Percentiles rank a stretch among this genome's conserved stretches.
phyloP scores from a whole-genome alignment of 53 echinoderm and acorn worm genomes.

The Holothuria leucospilota region DNA sequence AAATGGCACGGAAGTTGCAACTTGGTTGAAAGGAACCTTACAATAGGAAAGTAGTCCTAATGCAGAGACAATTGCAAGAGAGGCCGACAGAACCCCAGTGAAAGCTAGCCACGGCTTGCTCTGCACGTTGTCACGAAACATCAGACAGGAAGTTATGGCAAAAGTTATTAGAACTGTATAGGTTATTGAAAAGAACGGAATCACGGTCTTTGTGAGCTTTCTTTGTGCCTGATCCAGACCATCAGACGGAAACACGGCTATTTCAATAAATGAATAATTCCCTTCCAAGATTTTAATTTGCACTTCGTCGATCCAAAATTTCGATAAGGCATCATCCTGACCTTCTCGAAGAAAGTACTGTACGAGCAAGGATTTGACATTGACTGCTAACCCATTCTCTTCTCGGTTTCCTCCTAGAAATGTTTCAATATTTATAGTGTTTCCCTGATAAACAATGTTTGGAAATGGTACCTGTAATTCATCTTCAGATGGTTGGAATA shows the following conservation, averaged over 20 bases:
- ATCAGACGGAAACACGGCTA: slow-evolving; percentile 57
- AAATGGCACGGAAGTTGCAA: slow-evolving; percentile 70
- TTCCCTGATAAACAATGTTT: background rate
- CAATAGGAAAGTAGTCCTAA: slow-evolving; percentile 60
- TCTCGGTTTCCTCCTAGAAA: background rate
- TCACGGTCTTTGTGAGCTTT: slow-evolving; percentile 52
- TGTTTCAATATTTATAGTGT: background rate
- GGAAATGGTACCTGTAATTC: background rate
- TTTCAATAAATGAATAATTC: slow-evolving; percentile 27
- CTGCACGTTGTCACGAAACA: slow-evolving; percentile 69
- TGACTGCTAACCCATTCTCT: background rate
- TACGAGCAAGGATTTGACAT: background rate
- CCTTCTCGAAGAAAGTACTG: slow-evolving; percentile 16
- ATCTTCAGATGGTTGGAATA: background rate
- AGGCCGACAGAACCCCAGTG: slow-evolving; percentile 59
- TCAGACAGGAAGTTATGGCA: slow-evolving; percentile 61
- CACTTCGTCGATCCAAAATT: background rate
- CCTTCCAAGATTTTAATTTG: background rate
- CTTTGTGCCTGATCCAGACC: slow-evolving; percentile 63
- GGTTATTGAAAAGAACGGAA: slow-evolving; percentile 65
- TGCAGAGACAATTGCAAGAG: slow-evolving; percentile 66
- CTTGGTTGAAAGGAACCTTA: slow-evolving; percentile 73
- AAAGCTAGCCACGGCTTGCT: slow-evolving; percentile 75
- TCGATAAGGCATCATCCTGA: slow-evolving; percentile 56
- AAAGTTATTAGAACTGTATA: slow-evolving; percentile 62